Conservation (phyloP, 2,797 vertebrate species). For the Leptatherina wallacei region DNA sequence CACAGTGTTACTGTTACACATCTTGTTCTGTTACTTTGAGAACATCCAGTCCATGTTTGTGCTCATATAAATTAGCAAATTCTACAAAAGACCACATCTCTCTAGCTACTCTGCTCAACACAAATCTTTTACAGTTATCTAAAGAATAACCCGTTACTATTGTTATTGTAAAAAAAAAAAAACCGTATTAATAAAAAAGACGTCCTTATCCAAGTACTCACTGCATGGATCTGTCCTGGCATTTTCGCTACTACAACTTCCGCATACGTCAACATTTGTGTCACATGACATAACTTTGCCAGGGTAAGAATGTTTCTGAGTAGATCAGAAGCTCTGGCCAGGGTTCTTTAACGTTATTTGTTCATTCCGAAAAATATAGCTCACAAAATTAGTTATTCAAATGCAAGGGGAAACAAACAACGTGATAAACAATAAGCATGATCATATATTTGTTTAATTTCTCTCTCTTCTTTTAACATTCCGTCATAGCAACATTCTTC, state of each 20-base stretch:
- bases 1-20: too few species aligned
- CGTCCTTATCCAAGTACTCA: slow-evolving; percentile 33
- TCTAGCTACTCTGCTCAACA: neutral
- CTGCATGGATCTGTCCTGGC: slow-evolving; percentile 2
- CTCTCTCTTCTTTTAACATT: too few species aligned
- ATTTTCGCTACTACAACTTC: slow-evolving; percentile 41
- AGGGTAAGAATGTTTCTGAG: too few species aligned
- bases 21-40: neutral
- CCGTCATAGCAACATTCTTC: too few species aligned
- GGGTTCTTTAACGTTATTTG: neutral
- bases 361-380: neutral
- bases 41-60: neutral
- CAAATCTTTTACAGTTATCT: too few species aligned
- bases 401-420: too few species aligned
- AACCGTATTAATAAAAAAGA: neutral
- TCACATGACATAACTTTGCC: slow-evolving; percentile 38
- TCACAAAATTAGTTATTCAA: neutral
- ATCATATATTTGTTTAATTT: too few species aligned
- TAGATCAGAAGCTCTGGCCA: too few species aligned
- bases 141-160: neutral
- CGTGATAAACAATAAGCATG: too few species aligned
- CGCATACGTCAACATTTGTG: slow-evolving; percentile 53
- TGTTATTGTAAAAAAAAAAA: too few species aligned
- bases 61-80: neutral
- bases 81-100: neutral